These are phyloP conservation scores for Enteromius paludinosus DNA, from an alignment of 2,797 vertebrate genomes.

Conservation along the genomic window DNA sequence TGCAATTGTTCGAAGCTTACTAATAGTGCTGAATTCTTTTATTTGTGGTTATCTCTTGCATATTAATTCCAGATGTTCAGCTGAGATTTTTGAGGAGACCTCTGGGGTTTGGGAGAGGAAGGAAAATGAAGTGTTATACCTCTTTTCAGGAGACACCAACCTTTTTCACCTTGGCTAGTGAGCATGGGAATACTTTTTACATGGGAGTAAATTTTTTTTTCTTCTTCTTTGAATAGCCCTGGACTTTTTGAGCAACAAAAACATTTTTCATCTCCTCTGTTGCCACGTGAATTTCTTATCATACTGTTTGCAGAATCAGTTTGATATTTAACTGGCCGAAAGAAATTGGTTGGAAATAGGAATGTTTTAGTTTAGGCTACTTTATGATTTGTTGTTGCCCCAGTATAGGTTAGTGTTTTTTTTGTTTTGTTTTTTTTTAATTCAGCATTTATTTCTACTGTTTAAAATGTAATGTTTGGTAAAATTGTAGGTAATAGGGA, in stretches of 20 bases:
- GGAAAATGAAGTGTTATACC: constrained; percentile 51
- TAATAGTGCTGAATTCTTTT: constrained; percentile 52
- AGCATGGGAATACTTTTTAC: constrained; percentile 39
- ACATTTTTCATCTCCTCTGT: constrained; percentile 35
- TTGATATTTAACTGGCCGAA: constrained; percentile 14
- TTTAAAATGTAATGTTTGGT: not conserved
- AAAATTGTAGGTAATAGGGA: not conserved
- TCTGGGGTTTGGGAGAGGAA: constrained; percentile 36
- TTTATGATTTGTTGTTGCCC: not conserved
- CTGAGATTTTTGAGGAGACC: constrained; percentile 48
- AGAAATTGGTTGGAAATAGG: not conserved
- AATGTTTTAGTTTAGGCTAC: not conserved
- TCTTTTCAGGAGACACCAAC: constrained; percentile 45
- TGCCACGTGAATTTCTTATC: constrained; percentile 45
- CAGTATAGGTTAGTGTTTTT: too few relatives aligned
- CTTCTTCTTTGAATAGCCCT: constrained; percentile 5
- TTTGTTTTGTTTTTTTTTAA: not conserved
- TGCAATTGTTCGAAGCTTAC: constrained; percentile 41
- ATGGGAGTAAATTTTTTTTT: constrained; percentile 1
- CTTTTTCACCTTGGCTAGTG: constrained; percentile 49
- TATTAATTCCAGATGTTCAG: constrained; percentile 64
- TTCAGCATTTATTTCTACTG: not conserved
- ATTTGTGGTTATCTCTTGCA: constrained; percentile 55
- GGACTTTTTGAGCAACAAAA: constrained; percentile 29
- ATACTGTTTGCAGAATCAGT: constrained; percentile 54